Conservation (phyloP, 2,113 vertebrate genomes). For the Chaenocephalus aceratus region DNA sequence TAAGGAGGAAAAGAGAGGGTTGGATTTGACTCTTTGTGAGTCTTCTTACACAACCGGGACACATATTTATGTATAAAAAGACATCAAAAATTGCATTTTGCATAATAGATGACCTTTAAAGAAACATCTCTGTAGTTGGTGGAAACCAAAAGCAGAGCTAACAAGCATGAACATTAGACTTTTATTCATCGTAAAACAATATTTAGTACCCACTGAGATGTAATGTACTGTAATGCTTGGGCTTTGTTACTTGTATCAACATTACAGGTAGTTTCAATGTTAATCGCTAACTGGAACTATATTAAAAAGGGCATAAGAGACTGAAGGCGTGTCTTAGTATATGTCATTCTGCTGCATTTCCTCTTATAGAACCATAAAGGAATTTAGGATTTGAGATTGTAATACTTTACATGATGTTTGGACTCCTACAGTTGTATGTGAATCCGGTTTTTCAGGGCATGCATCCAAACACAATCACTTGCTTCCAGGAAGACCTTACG, state of each 20-base stretch:
- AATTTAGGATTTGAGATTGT: background rate
- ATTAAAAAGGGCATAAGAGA: background rate
- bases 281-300: background rate
- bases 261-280: background rate
- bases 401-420: background rate
- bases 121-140: background rate
- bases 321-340: background rate
- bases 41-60: no score
- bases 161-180: background rate
- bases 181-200: background rate
- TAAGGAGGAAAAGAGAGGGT: no score
- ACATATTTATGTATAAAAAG: no score
- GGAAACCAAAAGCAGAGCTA: background rate
- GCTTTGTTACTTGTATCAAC: background rate
- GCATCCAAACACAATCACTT: slow-evolving; percentile 41
- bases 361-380: background rate
- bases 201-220: background rate
- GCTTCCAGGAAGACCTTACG: slow-evolving; percentile 34
- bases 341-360: background rate
- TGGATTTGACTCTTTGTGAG: no score
- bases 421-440: slow-evolving; percentile 5
- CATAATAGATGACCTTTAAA: no score
- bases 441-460: slow-evolving; percentile 28
- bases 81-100: no score
- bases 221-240: background rate